Evolutionary conservation across 2,797 vertebrate genomes (phyloP), one percentile per base, ranked within the genome.

Genomic region (Naso thynnoides): DNA sequence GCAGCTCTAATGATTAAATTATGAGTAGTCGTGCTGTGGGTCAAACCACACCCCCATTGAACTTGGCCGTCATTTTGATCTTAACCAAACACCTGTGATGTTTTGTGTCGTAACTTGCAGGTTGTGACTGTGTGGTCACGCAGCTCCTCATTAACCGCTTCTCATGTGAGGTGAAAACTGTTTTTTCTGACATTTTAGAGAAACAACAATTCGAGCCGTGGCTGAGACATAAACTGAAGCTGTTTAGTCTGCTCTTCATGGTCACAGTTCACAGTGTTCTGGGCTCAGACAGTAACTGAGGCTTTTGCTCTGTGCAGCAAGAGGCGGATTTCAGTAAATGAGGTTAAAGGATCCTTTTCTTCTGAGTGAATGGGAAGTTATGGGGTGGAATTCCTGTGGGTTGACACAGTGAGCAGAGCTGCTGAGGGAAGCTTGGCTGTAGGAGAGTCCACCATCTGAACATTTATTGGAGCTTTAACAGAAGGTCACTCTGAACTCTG

Each of bases 301-400:
- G 63, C 55, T 3, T 70, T 47, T 14, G 29, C 42, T 33, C 8
- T 13, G 1, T 61, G 76, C 54, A n/a, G 16, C 7, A 14, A 31
- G 18, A 59, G 63, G 70, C 33, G 8, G 38, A 41, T 75, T 57
- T 53, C n/a, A 66, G 64, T 73, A 63, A 53, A 74, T 66, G 55
- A 71, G 48, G 57, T 64, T 70, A 81, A 70, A 49, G 57, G 44
- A 61, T 59, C 61, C 57, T 50, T 19, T 73, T 79, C 63, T 74
- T 79, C 49, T 0, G 21, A 54, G 29, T 33, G 27, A 81, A 69
- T 26, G 63, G 23, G 64, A 58, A 26, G 60, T 63, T 33, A 38
- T 69, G 76, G 68, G 65, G 64, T 53, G 8, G 70, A 47, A 82
- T 78, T 75, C 58, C 70, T 76, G 70, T 68, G 63, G 74, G 61